Base-by-base conservation (phyloP, 2,113 vertebrate genomes). In the Pan paniscus region DNA sequence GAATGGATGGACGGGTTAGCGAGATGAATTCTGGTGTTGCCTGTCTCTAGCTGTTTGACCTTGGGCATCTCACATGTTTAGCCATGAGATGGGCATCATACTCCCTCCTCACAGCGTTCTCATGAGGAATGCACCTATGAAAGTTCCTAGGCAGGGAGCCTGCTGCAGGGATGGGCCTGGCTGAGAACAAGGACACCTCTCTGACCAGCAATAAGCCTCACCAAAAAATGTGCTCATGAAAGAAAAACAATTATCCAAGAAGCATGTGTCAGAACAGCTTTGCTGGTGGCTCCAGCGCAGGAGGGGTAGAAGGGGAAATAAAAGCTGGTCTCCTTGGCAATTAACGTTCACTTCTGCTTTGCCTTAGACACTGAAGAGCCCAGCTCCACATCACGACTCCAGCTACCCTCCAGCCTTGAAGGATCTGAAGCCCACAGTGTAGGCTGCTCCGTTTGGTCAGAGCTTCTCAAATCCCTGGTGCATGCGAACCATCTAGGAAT, bases 331-430 rank as follows among this genome's bases (percentile, higher is more conserved):
- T 87, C 59, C 59, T 73, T 0, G 55, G 64, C 13, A 61, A 92
- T 76, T 2, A 4, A n/a, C 48, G 46, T n/a, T 50, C 68, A 48
- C 81, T 80, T 0, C 5, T n/a, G 52, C 35, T 88, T 95, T 90
- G 96, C 8, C 85, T 64, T 82, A 8, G 93, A 79, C 94, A 59
- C 64, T 88, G 97, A 96, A 68, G 30, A 38, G 10, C 75, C 46
- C 10, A 18, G 23, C 59, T 0, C 0, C 90, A 46, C 10, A n/a
- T 17, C 6, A 2, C 2, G 13, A 48, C 48, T 55, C 61, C 30
- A 48, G 59, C 80, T 75, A 32, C 70, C 18, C 76, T 3, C 72
- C 68, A 70, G 5, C 4, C 89, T 38, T 57, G 6, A 87, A 90
- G 20, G 46, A 0, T 25, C 50, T 14, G 68, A 35, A 32, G 55